These are phyloP conservation scores for Leguminivora glycinivorella DNA, from an alignment of 1,140 invertebrate genomes.

Conservation along the genomic window DNA sequence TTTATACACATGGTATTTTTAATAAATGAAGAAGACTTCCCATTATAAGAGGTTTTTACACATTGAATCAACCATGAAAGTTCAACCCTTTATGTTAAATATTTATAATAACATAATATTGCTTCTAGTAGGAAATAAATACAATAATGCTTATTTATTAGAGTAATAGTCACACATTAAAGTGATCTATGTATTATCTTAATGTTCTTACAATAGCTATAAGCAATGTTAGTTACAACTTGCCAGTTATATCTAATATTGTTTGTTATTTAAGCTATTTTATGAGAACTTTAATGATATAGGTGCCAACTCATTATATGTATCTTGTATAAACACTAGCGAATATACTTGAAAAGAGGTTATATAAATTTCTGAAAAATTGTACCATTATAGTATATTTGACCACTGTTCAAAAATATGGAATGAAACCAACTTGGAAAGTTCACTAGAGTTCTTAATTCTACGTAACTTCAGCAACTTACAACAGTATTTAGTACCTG, in stretches of 20 bases:
- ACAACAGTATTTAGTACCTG: background rate
- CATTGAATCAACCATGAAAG: constrained; percentile 16
- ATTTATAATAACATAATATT: background rate
- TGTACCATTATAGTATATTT: no score
- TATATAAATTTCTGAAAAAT: no score
- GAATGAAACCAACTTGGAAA: no score
- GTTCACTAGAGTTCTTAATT: no score
- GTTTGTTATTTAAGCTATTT: background rate
- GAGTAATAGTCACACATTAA: background rate
- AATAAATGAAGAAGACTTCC: constrained; percentile 21
- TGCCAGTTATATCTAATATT: background rate
- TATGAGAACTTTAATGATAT: background rate
- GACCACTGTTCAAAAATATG: no score
- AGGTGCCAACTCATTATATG: background rate
- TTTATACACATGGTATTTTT: constrained; percentile 25
- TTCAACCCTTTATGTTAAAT: background rate
- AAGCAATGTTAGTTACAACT: constrained; percentile 8
- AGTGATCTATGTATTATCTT: background rate
- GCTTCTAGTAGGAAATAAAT: background rate
- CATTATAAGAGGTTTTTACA: constrained; percentile 12
- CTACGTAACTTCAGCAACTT: no score
- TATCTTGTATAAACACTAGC: no score
- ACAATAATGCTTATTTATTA: background rate
- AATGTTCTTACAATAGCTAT: background rate
- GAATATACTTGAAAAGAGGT: no score